Evolutionary conservation across 2,113 vertebrate species (phyloP), one percentile per base, ranked within the genome.

Genomic region (Anas platyrhynchos): DNA sequence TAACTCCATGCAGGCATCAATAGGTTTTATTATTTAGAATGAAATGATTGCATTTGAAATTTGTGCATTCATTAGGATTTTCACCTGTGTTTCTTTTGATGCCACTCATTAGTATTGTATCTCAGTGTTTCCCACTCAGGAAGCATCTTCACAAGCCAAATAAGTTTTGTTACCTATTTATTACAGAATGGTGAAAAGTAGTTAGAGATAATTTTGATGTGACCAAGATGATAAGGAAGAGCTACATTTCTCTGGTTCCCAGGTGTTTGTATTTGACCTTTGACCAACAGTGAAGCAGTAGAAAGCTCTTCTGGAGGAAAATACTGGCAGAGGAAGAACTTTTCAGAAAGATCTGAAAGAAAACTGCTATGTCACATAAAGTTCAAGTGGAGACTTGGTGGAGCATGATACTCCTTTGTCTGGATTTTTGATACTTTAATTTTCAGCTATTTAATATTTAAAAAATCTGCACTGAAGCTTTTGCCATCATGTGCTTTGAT

Each of bases 371-470:
- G 23, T 61, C 52, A 81, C 52, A 52, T 31, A 16, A 83, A 68
- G 56, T 75, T 94, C 73, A 72, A 81, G 32, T 63, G n/a, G 38
- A 72, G 43, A 34, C 22, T 50, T 91, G 61, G 38, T 61, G 48
- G 21, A 88, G 38, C 25, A 44, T 12, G 48, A 75, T 31, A 36
- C 2, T 9, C 11, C 73, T 83, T 82, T 90, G 2, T 41, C 73
- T 86, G 44, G 23, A 36, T 68, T 94, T 88, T 34, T 66, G 34
- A 44, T 52, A 55, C 46, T 81, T 93, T 52, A 83, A 81, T 86
- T 95, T 94, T 69, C 31, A 79, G 41, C 44, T 89, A 10, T 80
- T 83, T 91, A 84, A 31, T 71, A 74, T 67, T 96, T 80, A 41
- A 81, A 80, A 65, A 86, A 54, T 46, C n/a, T 25, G 29, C 71